Conservation (phyloP, 2,113 vertebrate genomes). For the Indri indri region DNA sequence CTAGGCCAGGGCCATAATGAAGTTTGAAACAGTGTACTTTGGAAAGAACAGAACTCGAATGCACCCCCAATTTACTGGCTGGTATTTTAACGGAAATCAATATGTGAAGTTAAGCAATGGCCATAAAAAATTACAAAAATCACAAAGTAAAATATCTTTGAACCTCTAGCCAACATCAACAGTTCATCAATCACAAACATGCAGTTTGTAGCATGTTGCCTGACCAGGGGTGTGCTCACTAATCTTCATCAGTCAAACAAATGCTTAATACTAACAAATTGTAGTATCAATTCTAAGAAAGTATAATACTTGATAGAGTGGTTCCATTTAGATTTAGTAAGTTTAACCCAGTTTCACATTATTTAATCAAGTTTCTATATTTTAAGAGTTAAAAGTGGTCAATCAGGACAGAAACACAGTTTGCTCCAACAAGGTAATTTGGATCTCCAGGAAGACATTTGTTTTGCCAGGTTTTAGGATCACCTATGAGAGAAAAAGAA, state of each 20-base stretch:
- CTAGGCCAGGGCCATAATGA: constrained; percentile 68
- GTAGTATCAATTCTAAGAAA: constrained; percentile 81
- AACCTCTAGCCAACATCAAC: constrained; percentile 69
- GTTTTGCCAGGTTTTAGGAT: constrained; percentile 99
- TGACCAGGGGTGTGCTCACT: constrained; percentile 88
- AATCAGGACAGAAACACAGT: constrained; percentile 99
- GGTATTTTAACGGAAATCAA: constrained; percentile 79
- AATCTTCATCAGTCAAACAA: constrained; percentile 84
- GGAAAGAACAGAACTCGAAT: constrained; percentile 74
- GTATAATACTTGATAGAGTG: constrained; percentile 89
- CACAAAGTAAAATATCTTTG: constrained; percentile 60
- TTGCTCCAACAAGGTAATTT: constrained; percentile 99
- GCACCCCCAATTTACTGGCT: constrained; percentile 70
- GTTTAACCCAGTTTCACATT: constrained; percentile 88
- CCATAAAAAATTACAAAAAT: constrained; percentile 72
- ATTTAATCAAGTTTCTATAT: constrained; percentile 92
- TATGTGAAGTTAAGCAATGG: constrained; percentile 76
- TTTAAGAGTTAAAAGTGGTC: constrained; percentile 97
- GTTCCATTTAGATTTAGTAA: constrained; percentile 82
- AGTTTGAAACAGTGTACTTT: constrained; percentile 56
- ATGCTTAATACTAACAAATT: constrained; percentile 79
- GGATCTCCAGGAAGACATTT: constrained; percentile 99
- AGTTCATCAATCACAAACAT: constrained; percentile 69
- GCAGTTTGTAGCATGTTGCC: constrained; percentile 86
- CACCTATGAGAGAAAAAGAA: constrained; percentile 91